Conservation (phyloP, 2,797 vertebrate genomes). For the Chaunax sp. region DNA sequence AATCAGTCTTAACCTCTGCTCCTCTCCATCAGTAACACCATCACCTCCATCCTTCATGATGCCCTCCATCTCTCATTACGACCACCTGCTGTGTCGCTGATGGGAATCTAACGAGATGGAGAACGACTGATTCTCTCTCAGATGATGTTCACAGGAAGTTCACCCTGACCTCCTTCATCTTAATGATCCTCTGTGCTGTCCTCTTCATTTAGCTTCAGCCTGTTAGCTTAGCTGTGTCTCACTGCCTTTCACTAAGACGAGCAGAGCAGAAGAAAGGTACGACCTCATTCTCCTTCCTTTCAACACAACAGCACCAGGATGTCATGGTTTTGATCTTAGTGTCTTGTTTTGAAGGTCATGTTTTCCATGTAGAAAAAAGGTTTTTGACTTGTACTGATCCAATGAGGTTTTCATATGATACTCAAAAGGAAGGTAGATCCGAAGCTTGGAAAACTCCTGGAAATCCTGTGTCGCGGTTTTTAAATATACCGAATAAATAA, state of each 20-base stretch:
- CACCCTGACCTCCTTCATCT: background rate
- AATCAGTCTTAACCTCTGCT: conserved; percentile 47
- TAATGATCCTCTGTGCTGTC: background rate
- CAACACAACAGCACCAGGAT: no score
- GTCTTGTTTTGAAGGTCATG: no score
- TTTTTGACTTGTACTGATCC: no score
- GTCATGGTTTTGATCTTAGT: no score
- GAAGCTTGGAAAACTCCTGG: no score
- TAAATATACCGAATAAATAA: no score
- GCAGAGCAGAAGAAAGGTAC: background rate
- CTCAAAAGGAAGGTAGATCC: no score
- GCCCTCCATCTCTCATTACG: conserved; percentile 59
- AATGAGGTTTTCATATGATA: no score
- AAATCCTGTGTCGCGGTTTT: no score
- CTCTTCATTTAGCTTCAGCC: no score
- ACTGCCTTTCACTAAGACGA: background rate
- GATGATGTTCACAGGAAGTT: background rate
- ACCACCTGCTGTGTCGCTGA: conserved; percentile 53
- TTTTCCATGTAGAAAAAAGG: no score
- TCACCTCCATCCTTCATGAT: conserved; percentile 7
- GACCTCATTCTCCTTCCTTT: background rate
- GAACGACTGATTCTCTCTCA: background rate
- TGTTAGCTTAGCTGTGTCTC: background rate
- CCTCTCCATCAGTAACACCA: conserved; percentile 8
- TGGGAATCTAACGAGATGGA: conserved; percentile 41